A percentile compares a stretch with the other conserved stretches of the same genome.
Conservation (phyloP, 2,888 invertebrate species). For the Melipona bicolor region DNA sequence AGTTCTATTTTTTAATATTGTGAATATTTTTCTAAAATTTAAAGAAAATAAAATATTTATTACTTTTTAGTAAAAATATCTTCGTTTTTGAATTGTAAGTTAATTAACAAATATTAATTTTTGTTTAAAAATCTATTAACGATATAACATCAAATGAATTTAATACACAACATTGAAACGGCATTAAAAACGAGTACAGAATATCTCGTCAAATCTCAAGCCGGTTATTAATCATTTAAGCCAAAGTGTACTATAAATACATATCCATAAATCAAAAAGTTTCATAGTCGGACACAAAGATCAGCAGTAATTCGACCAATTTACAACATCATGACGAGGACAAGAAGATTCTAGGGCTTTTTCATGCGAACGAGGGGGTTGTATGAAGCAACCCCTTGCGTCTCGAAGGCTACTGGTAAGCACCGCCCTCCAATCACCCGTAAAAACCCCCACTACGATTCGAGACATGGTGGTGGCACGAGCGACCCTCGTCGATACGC, state of each 20-base stretch:
- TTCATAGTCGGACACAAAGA: background rate
- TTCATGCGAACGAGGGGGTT: slow-evolving; percentile 36
- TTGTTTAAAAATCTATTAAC: no score
- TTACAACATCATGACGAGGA: background rate
- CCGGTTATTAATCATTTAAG: background rate
- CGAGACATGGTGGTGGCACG: slow-evolving; percentile 60
- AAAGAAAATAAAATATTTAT: no score
- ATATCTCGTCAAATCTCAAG: background rate
- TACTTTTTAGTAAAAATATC: no score
- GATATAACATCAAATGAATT: no score
- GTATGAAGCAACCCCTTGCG: slow-evolving; percentile 35
- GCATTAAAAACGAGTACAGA: no score
- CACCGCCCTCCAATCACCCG: slow-evolving; percentile 72
- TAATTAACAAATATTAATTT: no score
- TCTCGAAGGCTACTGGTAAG: slow-evolving; percentile 52
- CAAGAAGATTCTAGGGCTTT: slow-evolving; percentile 12
- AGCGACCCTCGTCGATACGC: slow-evolving; percentile 64
- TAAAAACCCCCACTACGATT: slow-evolving; percentile 61
- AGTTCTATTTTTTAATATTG: no score
- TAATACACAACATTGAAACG: no score
- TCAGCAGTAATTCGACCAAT: background rate
- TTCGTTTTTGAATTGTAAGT: no score
- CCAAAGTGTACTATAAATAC: background rate
- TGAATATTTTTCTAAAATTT: no score
- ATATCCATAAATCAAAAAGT: background rate